Evolutionary conservation across 2,888 invertebrate species (phyloP), one percentile per base, ranked within the genome.

Genomic region (Drosophila helvetica): DNA sequence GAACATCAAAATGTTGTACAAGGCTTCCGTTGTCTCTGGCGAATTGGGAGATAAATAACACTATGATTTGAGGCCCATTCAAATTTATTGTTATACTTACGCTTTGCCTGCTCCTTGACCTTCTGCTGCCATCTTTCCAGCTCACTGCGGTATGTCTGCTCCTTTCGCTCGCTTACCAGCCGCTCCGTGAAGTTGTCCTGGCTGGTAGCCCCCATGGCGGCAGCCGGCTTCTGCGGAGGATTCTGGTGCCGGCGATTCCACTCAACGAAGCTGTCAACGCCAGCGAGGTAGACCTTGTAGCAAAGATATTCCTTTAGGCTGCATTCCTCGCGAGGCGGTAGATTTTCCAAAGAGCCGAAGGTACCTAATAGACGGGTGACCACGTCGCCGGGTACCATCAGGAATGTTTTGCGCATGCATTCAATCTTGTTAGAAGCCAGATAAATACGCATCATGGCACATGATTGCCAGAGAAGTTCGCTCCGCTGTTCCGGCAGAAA

Each of bases 221-320:
- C 90, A 15, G 93, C 92, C 0, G 96, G 94, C 72, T 94, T 94
- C 60, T 93, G 93, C 0, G 98, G 98, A 0, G 94, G 95, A 88
- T 96, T 95, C 89, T 97, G 95, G 78, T 94, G 96, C 87, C 96
- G 95, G 76, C 96, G 94, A 79, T 96, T 96, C 98, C 98, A 98
- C 82, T 96, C 96, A 74, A 95, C 95, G 92, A 98, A 98, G 8
- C 96, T 95, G 91, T 98, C 97, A 70, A 97, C 94, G 4, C 97
- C 97, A 86, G 96, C 95, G 77, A 98, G 93, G 90, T 98, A 98
- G 0, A 96, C 94, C 91, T 96, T 96, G 87, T 97, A 94, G 91
- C 98, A 97, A 38, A 98, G 93, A 92, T 96, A 96, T 91, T 98
- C 98, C 78, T 96, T 94, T 59, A 98, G 76, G 50, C 90, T 90